Evolutionary conservation across 2,797 vertebrate genomes (phyloP).

Genomic region (Crenichthys baileyi): DNA sequence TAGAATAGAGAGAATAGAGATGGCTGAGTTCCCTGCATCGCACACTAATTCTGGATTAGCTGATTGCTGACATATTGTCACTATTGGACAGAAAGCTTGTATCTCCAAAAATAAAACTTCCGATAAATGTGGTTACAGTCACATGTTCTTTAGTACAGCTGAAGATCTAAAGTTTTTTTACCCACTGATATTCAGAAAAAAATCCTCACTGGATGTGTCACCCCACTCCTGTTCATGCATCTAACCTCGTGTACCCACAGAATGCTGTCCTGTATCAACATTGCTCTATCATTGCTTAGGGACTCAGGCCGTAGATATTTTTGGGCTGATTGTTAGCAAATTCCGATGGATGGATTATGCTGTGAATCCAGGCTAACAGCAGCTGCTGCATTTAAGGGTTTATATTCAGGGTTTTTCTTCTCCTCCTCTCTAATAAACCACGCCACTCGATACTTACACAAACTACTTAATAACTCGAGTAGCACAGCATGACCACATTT

Average conservation of each 20-base stretch:
- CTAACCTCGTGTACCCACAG: no score
- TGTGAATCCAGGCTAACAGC: constrained; percentile 2
- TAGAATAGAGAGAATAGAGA: no score
- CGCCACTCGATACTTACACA: background rate
- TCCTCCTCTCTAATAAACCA: constrained; percentile 1
- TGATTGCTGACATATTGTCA: no score
- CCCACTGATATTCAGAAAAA: background rate
- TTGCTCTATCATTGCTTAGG: background rate
- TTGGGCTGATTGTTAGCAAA: background rate
- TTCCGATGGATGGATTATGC: background rate
- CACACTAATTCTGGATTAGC: no score
- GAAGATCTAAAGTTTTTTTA: background rate
- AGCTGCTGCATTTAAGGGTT: constrained; percentile 12
- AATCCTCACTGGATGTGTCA: background rate
- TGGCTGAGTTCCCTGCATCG: no score
- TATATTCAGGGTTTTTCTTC: background rate
- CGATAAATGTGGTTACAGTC: no score
- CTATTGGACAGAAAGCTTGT: no score
- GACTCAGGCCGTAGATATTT: background rate
- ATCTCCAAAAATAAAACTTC: no score
- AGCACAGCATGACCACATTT: background rate
- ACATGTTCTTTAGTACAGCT: no score
- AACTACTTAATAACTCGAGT: background rate
- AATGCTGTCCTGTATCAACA: no score
- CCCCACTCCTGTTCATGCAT: background rate